A percentile compares a stretch with the other conserved stretches of the same genome.
phyloP scores from a whole-genome alignment of 2,888 invertebrate species.

The Salpingus planirostris region DNA sequence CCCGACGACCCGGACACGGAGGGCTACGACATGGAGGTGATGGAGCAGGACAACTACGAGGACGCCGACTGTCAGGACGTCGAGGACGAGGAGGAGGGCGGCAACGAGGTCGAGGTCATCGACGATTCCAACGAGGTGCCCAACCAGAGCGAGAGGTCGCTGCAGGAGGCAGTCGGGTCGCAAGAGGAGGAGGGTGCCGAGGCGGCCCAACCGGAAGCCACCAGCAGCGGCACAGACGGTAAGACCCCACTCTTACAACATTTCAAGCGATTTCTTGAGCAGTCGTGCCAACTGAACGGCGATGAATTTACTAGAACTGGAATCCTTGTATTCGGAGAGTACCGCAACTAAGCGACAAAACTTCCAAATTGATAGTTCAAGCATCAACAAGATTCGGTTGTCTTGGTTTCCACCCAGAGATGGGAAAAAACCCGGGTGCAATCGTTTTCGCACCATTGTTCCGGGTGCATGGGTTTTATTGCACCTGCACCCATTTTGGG shows the following conservation, averaged over 20 bases:
- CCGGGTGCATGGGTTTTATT: too few relatives aligned
- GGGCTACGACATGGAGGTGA: slow-evolving; percentile 48
- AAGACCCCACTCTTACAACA: slow-evolving; percentile 21
- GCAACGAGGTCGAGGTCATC: slow-evolving; percentile 50
- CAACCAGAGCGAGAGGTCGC: slow-evolving; percentile 46
- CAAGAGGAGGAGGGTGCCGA: slow-evolving; percentile 43
- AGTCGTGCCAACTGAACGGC: too few relatives aligned
- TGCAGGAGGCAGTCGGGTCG: slow-evolving; percentile 22
- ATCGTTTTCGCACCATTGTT: too few relatives aligned
- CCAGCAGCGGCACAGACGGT: slow-evolving; percentile 68
- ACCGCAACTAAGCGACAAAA: too few relatives aligned
- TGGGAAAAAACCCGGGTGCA: too few relatives aligned
- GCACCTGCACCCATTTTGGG: too few relatives aligned
- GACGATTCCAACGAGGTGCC: slow-evolving; percentile 58
- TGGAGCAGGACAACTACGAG: slow-evolving; percentile 45
- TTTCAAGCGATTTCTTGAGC: too few relatives aligned
- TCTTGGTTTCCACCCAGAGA: too few relatives aligned
- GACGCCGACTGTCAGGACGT: slow-evolving; percentile 50
- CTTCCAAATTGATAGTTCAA: too few relatives aligned
- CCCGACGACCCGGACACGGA: slow-evolving; percentile 49
- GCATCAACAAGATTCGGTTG: too few relatives aligned
- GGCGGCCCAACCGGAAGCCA: slow-evolving; percentile 53
- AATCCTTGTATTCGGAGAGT: too few relatives aligned
- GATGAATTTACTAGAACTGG: too few relatives aligned
- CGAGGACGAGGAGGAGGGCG: slow-evolving; percentile 35